Percentiles rank a stretch among this genome's conserved stretches.
Evolutionary conservation across 2,888 invertebrate species (phyloP).

Genomic region (Cabera pusaria): DNA sequence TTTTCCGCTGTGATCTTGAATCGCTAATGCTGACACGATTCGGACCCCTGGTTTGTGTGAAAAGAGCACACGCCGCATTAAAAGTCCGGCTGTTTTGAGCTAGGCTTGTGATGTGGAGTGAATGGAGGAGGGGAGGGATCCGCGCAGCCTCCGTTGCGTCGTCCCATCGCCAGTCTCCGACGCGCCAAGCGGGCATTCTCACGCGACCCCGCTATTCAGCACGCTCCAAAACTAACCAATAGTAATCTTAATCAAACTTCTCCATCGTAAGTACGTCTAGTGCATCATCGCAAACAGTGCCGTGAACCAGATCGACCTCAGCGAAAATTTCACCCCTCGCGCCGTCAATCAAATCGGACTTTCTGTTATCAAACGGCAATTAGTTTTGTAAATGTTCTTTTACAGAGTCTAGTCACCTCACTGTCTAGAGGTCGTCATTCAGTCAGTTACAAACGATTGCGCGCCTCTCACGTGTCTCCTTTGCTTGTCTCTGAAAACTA

Average conservation of each 20-base stretch:
- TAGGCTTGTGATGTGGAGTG: conserved; percentile 69
- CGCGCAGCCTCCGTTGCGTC: conserved; percentile 77
- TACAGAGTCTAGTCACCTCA: conserved; percentile 58
- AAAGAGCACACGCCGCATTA: conserved; percentile 76
- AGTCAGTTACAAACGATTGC: conserved; percentile 48
- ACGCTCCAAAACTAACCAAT: conserved; percentile 50
- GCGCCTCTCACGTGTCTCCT: conserved; percentile 58
- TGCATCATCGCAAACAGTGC: conserved; percentile 24
- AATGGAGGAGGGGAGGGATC: conserved; percentile 73
- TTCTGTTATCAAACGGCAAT: conserved; percentile 55
- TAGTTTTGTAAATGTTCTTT: conserved; percentile 49
- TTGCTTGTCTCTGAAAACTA: too few relatives aligned
- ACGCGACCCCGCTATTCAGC: conserved; percentile 55
- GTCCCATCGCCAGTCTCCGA: conserved; percentile 65
- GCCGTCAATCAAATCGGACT: conserved; percentile 42
- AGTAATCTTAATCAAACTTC: conserved; percentile 55
- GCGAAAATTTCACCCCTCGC: conserved; percentile 45
- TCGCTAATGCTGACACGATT: conserved; percentile 50
- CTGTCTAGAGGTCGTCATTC: conserved; percentile 69
- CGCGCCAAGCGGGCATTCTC: conserved; percentile 64
- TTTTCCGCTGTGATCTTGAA: conserved; percentile 51
- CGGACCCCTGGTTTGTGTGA: conserved; percentile 56
- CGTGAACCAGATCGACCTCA: conserved; percentile 46
- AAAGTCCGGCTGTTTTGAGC: conserved; percentile 73
- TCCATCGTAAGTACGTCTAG: conserved; percentile 59